phyloP scores from a whole-genome alignment of 2,113 vertebrate species.

The Rattus rattus region DNA sequence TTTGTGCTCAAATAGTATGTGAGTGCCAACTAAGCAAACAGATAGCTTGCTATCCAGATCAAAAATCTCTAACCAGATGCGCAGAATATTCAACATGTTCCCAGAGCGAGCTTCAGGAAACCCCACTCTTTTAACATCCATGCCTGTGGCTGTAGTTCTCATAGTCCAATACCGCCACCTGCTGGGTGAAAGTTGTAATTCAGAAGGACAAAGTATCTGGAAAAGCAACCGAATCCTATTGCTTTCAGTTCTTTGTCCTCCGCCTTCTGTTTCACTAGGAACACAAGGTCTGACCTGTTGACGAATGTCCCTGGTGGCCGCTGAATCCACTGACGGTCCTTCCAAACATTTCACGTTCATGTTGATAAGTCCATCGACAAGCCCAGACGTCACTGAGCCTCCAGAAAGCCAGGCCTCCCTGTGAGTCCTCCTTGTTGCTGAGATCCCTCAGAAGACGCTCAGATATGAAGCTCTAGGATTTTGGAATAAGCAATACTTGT shows the following conservation, averaged over 20 bases:
- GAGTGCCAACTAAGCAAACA: neutral
- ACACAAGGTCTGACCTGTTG: neutral
- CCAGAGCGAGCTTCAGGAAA: neutral
- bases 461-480: neutral
- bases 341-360: neutral
- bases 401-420: neutral
- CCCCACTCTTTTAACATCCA: rapidly evolving
- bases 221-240: neutral
- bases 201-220: neutral
- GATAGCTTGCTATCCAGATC: neutral
- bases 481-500: too few species aligned
- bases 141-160: neutral
- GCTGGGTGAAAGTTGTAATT: neutral
- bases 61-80: neutral
- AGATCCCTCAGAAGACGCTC: neutral
- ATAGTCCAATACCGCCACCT: slow-evolving; percentile 60
- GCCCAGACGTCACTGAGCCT: neutral
- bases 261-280: neutral
- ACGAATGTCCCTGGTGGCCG: neutral
- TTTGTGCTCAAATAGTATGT: neutral
- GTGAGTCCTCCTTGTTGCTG: rapidly evolving
- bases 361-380: neutral
- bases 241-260: neutral
- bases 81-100: neutral
- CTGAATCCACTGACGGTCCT: neutral